Evolutionary conservation across 92 coral and sea anemone species (phyloP).

Genomic region (Ricordea florida): DNA sequence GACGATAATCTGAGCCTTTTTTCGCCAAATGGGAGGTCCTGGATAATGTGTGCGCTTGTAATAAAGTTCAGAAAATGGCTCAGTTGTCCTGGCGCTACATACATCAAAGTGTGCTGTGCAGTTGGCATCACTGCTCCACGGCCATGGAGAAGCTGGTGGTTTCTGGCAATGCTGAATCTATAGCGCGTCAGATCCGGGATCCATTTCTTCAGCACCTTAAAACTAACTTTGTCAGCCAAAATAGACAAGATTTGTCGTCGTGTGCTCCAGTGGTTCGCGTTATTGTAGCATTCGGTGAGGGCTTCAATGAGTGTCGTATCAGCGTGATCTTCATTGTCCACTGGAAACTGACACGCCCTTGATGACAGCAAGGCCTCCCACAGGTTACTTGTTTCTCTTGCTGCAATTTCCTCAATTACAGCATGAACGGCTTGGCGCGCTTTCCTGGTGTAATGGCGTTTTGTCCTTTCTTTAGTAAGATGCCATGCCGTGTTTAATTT

Average conservation of each 20-base stretch:
- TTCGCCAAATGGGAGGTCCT: slow-evolving; percentile 65
- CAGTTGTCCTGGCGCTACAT: slow-evolving; percentile 47
- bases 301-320: slow-evolving; percentile 41
- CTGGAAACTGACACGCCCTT: slow-evolving; percentile 17
- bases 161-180: slow-evolving; percentile 47
- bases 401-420: slow-evolving; percentile 38
- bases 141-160: slow-evolving; percentile 62
- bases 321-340: slow-evolving; percentile 13
- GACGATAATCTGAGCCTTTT: too few relatives aligned
- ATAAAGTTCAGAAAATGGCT: slow-evolving; percentile 50
- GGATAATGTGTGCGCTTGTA: slow-evolving; percentile 46
- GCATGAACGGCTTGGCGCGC: slow-evolving; percentile 52
- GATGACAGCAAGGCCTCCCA: slow-evolving; percentile 43
- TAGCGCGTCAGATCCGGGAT: slow-evolving; percentile 53
- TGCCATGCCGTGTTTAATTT: slow-evolving; percentile 37
- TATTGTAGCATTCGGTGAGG: slow-evolving; percentile 53
- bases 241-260: slow-evolving; percentile 61
- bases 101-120: slow-evolving; percentile 20
- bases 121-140: slow-evolving; percentile 46
- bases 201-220: slow-evolving; percentile 45
- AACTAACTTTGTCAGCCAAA: slow-evolving; percentile 59
- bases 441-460: slow-evolving; percentile 36
- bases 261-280: slow-evolving; percentile 61
- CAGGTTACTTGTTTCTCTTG: slow-evolving; percentile 17
- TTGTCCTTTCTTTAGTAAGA: slow-evolving; percentile 25